These are phyloP conservation scores for Dendrocincla fuliginosa DNA, from an alignment of 2,797 vertebrate species.

Conservation along the genomic window DNA sequence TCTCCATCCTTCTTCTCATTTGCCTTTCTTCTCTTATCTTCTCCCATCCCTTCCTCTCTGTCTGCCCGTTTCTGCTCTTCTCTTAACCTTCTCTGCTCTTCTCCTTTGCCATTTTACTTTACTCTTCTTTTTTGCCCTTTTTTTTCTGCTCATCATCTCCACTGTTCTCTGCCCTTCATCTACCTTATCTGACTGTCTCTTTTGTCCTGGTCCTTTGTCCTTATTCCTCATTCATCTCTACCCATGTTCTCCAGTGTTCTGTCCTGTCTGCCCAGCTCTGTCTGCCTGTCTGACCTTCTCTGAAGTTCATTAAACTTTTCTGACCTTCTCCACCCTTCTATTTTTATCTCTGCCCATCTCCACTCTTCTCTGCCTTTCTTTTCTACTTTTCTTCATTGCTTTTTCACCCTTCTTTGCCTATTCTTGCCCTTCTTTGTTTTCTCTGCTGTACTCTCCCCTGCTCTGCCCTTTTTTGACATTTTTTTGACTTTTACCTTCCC, in stretches of 20 bases:
- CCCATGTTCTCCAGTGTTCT: fast-evolving
- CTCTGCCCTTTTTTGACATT: background rate
- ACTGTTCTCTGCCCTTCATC: background rate
- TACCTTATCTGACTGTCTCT: background rate
- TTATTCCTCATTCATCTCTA: background rate
- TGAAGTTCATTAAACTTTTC: background rate
- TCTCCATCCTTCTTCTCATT: background rate
- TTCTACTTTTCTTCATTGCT: background rate
- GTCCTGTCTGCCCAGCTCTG: fast-evolving
- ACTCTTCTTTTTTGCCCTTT: background rate
- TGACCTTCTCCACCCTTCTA: background rate
- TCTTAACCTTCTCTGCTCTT: background rate
- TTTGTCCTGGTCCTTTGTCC: background rate
- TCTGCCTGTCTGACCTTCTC: background rate
- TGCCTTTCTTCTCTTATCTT: background rate
- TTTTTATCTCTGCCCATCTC: background rate
- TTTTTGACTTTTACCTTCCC: background rate
- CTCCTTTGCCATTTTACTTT: background rate
- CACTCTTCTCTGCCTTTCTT: background rate
- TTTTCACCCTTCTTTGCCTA: background rate
- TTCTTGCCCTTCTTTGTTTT: background rate
- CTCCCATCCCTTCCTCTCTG: background rate
- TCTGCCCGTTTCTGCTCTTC: background rate
- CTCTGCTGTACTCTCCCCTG: background rate
- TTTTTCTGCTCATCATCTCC: fast-evolving